Percentiles rank a stretch among this genome's conserved stretches.
These are phyloP conservation scores for Caprella mutica DNA, from an alignment of 2,888 invertebrate species.

Conservation along the genomic window DNA sequence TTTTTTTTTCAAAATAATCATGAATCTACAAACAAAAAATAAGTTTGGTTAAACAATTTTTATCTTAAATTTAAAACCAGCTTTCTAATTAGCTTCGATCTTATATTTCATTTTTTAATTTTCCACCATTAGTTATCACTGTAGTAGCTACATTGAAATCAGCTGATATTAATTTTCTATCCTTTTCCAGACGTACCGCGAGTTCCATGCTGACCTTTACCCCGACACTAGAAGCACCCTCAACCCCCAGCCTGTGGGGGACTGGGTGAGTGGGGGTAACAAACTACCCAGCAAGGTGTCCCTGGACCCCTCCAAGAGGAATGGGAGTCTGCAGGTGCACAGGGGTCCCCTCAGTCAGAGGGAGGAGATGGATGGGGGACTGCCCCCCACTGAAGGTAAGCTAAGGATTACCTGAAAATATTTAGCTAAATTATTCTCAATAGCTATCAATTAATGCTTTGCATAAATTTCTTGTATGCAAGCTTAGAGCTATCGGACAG, in stretches of 20 bases:
- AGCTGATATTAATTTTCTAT: background rate
- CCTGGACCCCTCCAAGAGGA: slow-evolving; percentile 63
- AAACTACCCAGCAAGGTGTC: slow-evolving; percentile 67
- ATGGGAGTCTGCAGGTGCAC: slow-evolving; percentile 46
- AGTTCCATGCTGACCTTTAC: slow-evolving; percentile 87
- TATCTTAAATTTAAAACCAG: background rate
- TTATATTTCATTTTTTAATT: background rate
- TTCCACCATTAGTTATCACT: background rate
- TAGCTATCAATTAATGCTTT: no score
- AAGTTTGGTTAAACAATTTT: background rate
- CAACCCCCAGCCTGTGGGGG: slow-evolving; percentile 63
- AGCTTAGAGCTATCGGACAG: slow-evolving; percentile 58
- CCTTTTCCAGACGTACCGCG: slow-evolving; percentile 63
- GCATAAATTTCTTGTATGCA: no score
- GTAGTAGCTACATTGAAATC: background rate
- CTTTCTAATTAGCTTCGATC: background rate
- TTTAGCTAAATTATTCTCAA: no score
- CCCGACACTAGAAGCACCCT: slow-evolving; percentile 75
- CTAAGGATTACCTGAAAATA: no score
- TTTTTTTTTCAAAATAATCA: background rate
- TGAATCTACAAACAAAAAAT: background rate
- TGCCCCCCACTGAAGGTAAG: no score
- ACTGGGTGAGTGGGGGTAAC: slow-evolving; percentile 71
- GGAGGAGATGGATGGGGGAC: no score
- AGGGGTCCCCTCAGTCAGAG: slow-evolving; percentile 39